Evolutionary conservation across 2,797 vertebrate species (phyloP).

Genomic region (Pitangus sulphuratus): DNA sequence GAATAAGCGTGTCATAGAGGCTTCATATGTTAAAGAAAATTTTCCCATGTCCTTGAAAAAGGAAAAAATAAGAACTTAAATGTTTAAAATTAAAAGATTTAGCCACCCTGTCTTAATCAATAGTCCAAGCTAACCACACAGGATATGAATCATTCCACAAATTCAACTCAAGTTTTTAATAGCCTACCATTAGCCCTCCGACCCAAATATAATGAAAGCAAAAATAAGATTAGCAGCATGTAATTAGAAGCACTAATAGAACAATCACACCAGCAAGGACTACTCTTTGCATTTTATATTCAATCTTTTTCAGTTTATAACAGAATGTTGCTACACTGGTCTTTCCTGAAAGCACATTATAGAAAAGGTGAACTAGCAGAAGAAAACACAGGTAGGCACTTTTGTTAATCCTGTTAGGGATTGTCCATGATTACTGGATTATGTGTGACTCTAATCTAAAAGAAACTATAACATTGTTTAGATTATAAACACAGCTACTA

Average conservation of each 20-base stretch:
- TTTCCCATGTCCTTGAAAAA: conserved; percentile 89
- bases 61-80: neutral
- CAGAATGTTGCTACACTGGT: neutral
- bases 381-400: neutral
- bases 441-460: neutral
- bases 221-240: neutral
- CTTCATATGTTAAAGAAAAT: conserved; percentile 95
- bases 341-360: neutral
- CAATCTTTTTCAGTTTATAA: neutral
- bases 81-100: neutral
- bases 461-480: neutral
- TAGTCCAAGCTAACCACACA: neutral
- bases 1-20: conserved; percentile 96
- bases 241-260: neutral
- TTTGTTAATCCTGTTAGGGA: neutral
- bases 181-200: neutral
- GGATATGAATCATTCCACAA: neutral
- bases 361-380: neutral
- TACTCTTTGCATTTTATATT: neutral
- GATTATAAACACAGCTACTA: neutral
- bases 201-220: neutral
- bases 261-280: neutral
- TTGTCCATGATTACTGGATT: neutral
- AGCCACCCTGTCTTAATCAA: neutral
- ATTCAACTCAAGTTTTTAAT: neutral